phyloP scores from a whole-genome alignment of 1,140 invertebrate genomes.

The Hesperophylax magnus region DNA sequence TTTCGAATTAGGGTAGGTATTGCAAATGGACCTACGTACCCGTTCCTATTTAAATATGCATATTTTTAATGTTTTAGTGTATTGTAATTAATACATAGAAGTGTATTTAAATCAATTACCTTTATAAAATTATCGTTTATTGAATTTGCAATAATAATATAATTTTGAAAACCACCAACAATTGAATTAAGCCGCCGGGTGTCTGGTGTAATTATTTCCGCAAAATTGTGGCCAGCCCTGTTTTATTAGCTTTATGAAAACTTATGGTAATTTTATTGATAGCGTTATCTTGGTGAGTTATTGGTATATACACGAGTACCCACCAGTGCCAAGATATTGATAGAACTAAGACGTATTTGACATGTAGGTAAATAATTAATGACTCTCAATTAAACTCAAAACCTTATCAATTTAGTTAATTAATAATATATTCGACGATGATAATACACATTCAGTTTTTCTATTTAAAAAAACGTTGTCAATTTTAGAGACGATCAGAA shows the following conservation, averaged over 20 bases:
- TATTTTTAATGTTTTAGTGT: too few relatives aligned
- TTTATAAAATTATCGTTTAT: neutral
- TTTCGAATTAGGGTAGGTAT: too few relatives aligned
- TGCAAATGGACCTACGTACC: too few relatives aligned
- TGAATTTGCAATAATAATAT: neutral
- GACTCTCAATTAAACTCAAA: neutral
- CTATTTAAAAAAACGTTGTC: too few relatives aligned
- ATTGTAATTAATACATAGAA: too few relatives aligned
- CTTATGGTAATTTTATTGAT: slow-evolving; percentile 1
- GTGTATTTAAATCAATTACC: neutral
- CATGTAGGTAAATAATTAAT: neutral
- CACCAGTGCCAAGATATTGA: slow-evolving; percentile 9
- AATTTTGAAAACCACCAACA: neutral
- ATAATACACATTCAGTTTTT: too few relatives aligned
- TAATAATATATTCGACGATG: neutral
- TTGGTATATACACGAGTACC: neutral
- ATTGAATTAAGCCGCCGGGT: neutral
- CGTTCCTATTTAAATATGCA: too few relatives aligned
- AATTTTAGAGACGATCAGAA: too few relatives aligned
- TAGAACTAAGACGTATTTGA: neutral
- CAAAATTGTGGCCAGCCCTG: neutral
- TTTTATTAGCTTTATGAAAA: neutral
- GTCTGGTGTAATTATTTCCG: too few relatives aligned
- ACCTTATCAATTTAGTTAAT: neutral
- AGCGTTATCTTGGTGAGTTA: slow-evolving; percentile 10